Conservation (phyloP, 2,888 invertebrate genomes). For the Dendrolimus houi region DNA sequence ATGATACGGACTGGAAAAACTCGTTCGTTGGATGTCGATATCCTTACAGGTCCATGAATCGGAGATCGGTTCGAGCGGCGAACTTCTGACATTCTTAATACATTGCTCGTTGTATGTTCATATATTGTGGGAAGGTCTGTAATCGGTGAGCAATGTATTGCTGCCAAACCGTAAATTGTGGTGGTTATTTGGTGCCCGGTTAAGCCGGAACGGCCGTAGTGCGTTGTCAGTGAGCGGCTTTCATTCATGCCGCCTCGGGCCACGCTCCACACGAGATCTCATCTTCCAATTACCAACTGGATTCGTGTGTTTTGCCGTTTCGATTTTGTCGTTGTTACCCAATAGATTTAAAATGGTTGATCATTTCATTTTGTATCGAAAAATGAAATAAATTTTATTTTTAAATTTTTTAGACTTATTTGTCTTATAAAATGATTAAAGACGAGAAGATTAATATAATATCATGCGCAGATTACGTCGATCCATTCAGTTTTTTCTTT, state of each 20-base stretch:
- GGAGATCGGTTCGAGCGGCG: conserved; percentile 20
- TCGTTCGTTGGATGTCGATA: conserved; percentile 73
- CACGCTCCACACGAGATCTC: conserved; percentile 69
- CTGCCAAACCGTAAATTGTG: conserved; percentile 11
- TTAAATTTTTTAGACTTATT: background rate
- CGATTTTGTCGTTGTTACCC: conserved; percentile 63
- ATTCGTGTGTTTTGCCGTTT: conserved; percentile 48
- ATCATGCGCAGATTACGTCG: no score
- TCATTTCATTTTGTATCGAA: conserved; percentile 6
- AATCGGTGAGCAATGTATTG: conserved; percentile 28
- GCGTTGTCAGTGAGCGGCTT: conserved; percentile 64
- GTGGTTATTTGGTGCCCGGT: conserved; percentile 32
- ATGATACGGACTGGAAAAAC: conserved; percentile 76
- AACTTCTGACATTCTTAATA: conserved; percentile 13
- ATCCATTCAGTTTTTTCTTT: no score
- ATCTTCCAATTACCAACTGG: conserved; percentile 70
- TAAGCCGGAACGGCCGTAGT: conserved; percentile 40
- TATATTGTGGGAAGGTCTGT: background rate
- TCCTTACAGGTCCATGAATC: conserved; percentile 60
- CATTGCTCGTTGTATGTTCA: conserved; percentile 22
- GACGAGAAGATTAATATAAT: no score
- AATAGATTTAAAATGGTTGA: conserved; percentile 17
- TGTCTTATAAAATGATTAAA: no score
- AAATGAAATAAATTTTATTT: background rate
- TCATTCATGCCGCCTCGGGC: conserved; percentile 74